These are phyloP conservation scores for Halictus quadricinctus DNA, from an alignment of 2,888 invertebrate species.

Conservation along the genomic window DNA sequence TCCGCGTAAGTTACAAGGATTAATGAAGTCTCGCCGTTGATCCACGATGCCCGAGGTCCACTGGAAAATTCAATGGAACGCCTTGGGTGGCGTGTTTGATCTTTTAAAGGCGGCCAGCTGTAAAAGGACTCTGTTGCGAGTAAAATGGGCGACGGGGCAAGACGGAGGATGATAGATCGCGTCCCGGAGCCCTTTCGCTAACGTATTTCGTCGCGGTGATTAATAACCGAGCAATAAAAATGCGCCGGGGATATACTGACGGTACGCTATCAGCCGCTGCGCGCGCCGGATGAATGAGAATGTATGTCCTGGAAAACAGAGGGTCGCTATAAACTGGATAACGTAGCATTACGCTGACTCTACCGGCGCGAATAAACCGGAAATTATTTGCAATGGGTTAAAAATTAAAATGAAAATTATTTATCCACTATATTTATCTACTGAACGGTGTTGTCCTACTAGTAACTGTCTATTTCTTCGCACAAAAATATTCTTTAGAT, in stretches of 20 bases:
- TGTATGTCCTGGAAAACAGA: not conserved
- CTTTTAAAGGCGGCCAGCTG: constrained; percentile 3
- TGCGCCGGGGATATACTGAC: constrained; percentile 29
- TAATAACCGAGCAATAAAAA: constrained; percentile 50
- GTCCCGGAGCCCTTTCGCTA: constrained; percentile 9
- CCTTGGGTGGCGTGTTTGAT: constrained; percentile 2
- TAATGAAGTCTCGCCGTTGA: constrained; percentile 28
- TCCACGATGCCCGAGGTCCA: not conserved
- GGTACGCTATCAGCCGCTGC: constrained; percentile 28
- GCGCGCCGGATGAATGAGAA: not conserved
- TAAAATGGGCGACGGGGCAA: constrained; percentile 31
- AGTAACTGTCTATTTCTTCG: not conserved
- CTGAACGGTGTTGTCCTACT: no score
- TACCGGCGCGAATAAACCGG: not conserved
- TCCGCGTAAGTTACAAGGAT: not conserved
- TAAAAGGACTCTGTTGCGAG: constrained; percentile 6
- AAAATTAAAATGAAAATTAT: no score
- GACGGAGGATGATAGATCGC: constrained; percentile 54
- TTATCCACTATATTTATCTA: no score
- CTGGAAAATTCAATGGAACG: constrained; percentile 14
- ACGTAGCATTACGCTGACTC: not conserved
- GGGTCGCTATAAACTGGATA: not conserved
- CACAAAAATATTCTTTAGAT: no score
- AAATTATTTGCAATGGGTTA: not conserved
- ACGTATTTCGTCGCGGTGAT: constrained; percentile 34